Base-by-base conservation (phyloP, 2,888 invertebrate species). In the Eupithecia exiguata region DNA sequence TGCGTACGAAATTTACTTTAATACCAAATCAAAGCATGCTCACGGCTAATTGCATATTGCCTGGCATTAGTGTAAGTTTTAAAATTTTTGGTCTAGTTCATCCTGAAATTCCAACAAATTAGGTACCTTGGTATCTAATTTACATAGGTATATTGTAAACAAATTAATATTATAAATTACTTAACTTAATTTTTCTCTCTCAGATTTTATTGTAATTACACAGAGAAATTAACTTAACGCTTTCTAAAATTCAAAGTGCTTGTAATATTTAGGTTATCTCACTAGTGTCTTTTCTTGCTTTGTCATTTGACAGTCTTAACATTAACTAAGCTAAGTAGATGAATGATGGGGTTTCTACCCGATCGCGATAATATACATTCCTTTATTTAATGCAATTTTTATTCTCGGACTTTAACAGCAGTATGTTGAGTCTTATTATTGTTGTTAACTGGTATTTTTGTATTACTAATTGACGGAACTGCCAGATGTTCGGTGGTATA, bases 251-350 rank as follows among this genome's bases (percentile, higher is more conserved):
- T 46, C 43, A 63, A 72, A 66, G 74, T 73, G 69, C 61, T 67
- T 71, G 74, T 74, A 71, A n/a, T 78, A 77, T 76, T 79, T 79
- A 78, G 76, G 77, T 83, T 72, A 82, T 92, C 92, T 92, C 92
- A 93, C 93, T 93, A 91, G 88, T 91, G 93, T 93, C 92, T 93
- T 93, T 91, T 91, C 89, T 88, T 89, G 89, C 88, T 85, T 87
- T 69, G 75, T 75, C 80, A 81, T 84, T 80, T 80, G 77, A 84
- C 83, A 78, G 76, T 79, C 81, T 81, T 82, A 82, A 74, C n/a
- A 77, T 74, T 82, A 79, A 74, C 74, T 79, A 80, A 79, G 53
- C 77, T 83, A 77, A 79, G 78, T 77, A 61, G 58, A 40, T 66
- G 5, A 66, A 5, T 38, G 14, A 30, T 65, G 38, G 21, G 40